These are phyloP conservation scores for Schizotus pectinicornis DNA, from an alignment of 2,888 invertebrate genomes.

Conservation along the genomic window DNA sequence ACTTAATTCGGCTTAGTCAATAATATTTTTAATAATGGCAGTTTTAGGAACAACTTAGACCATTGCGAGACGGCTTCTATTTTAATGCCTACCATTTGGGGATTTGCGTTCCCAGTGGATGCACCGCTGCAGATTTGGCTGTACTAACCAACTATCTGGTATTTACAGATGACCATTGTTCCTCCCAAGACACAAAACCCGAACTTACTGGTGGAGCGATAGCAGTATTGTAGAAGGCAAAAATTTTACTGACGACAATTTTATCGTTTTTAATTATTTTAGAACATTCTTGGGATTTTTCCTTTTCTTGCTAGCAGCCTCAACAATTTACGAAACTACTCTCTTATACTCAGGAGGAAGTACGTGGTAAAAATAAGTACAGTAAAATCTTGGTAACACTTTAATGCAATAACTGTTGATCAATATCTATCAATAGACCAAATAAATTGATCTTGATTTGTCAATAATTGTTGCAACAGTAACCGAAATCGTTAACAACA, in stretches of 20 bases:
- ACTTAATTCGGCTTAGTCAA: neutral
- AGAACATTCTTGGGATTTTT: neutral
- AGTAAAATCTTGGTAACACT: no score
- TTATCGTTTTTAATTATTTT: neutral
- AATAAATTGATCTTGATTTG: no score
- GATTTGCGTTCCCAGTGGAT: neutral
- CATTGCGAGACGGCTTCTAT: neutral
- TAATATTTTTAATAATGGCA: neutral
- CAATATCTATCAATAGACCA: no score
- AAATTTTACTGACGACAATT: neutral
- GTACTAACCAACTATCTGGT: neutral
- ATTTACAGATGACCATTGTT: neutral
- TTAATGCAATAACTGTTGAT: no score
- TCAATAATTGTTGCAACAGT: no score
- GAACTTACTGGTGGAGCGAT: constrained; percentile 1
- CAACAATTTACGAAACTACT: constrained; percentile 8
- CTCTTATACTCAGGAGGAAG: neutral
- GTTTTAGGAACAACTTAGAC: neutral
- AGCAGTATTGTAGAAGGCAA: constrained; percentile 4
- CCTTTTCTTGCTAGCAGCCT: neutral
- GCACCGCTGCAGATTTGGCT: constrained; percentile 1
- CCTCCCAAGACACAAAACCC: neutral
- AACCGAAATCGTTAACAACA: no score
- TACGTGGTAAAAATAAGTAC: neutral
- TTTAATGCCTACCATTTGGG: neutral